phyloP scores from a whole-genome alignment of 1,140 invertebrate genomes.

The Drosophila albomicans region DNA sequence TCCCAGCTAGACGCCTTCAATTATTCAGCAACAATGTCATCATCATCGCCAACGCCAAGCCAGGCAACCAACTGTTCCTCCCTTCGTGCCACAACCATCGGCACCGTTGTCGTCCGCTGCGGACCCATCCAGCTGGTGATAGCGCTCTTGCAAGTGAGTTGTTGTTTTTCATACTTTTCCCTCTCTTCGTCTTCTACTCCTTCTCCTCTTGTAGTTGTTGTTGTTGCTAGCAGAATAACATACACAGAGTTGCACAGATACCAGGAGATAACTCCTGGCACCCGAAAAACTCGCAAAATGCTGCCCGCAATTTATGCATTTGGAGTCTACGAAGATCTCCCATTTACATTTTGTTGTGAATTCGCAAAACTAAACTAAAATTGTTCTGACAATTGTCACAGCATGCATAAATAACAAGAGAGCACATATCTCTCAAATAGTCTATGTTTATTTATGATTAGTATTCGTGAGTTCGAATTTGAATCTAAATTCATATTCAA shows the following conservation, averaged over 20 bases:
- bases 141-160: slow-evolving; percentile 94
- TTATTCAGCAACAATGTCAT: slow-evolving; percentile 83
- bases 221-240: slow-evolving; percentile 3
- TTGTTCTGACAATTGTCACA: background rate
- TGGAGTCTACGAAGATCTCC: background rate
- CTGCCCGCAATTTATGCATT: slow-evolving; percentile 1
- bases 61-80: slow-evolving; percentile 55
- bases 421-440: background rate
- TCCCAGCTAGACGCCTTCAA: slow-evolving; percentile 79
- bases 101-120: slow-evolving; percentile 95
- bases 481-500: background rate
- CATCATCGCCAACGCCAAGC: slow-evolving; percentile 80
- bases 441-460: background rate
- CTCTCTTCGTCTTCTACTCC: background rate
- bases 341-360: background rate
- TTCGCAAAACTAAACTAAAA: background rate
- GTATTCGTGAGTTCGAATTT: background rate
- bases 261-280: slow-evolving; percentile 38
- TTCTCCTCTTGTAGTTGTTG: background rate
- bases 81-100: slow-evolving; percentile 91
- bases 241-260: slow-evolving; percentile 31
- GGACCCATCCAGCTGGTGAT: slow-evolving; percentile 94
- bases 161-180: slow-evolving; percentile 6
- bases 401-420: background rate
- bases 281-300: background rate